Base-by-base conservation (phyloP, 2,797 vertebrate species). In the Acanthis flammea region DNA sequence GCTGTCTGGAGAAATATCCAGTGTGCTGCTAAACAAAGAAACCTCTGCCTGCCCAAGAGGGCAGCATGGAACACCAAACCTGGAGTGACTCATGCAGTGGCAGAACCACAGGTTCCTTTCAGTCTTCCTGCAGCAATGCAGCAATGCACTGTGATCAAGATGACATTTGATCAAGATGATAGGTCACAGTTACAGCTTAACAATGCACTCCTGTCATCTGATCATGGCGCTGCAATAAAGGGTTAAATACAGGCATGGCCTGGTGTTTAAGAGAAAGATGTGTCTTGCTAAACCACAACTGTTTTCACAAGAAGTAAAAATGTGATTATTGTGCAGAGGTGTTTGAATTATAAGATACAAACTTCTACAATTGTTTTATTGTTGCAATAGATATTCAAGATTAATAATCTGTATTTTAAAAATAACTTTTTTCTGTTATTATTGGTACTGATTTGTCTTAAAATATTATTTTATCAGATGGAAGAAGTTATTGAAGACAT, bases 401-500 rank as follows among this genome's bases (percentile, higher is more conserved):
- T 63, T 75, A 79, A 63, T 71, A 12, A 2, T 62, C 33, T 85
- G 4, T 73, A 24, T 84, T 90, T 91, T 87, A n/a, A 53, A 60
- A 61, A 47, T 33, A 58, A 33, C 7, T n/a, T 71, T 31, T 24
- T 47, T 24, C 51, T 22, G 41, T 57, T 83, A 24, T 90, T 86
- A 37, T 94, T 83, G 80, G 48, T 58, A 92, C 50, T 70, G 51
- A 44, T 86, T 62, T 57, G 28, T 96, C 41, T 94, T 91, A 93
- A 92, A 92, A 41, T 86, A 53, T 95, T 96, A 67, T 97, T 97
- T 97, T 96, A 50, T 97, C 98, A 99, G 97, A 99, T 99, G 98
- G 99, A 99, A 97, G 98, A 99, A 93, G 98, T 99, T 97, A 99
- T 99, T 97, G 99, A 99, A 98, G 98, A 99, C 97, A 98, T 99